Evolutionary conservation across 2,888 invertebrate species (phyloP).

Genomic region (Drymonia ruficornis): DNA sequence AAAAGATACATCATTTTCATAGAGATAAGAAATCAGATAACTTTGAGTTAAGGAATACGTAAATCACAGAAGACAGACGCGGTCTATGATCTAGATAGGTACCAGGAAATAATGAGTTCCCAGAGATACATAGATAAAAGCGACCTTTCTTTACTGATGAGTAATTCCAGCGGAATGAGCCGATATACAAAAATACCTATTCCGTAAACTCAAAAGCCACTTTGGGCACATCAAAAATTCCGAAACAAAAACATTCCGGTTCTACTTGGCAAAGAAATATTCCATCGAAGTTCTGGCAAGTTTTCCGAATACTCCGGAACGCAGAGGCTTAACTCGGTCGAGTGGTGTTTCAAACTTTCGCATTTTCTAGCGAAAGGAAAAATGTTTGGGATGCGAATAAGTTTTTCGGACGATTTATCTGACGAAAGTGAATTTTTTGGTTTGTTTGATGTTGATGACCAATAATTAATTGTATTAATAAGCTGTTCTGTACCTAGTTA

Average conservation of each 20-base stretch:
- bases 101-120: too few relatives aligned
- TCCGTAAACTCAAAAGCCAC: background rate
- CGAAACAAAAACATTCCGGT: constrained; percentile 1
- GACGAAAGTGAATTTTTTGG: background rate
- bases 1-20: constrained; percentile 60
- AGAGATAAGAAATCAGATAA: constrained; percentile 6
- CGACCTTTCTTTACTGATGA: too few relatives aligned
- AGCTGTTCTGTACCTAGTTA: too few relatives aligned
- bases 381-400: background rate
- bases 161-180: background rate
- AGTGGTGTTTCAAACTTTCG: background rate
- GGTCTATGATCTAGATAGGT: background rate
- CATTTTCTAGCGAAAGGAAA: background rate
- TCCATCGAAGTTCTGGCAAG: background rate
- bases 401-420: background rate
- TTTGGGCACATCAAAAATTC: constrained; percentile 2
- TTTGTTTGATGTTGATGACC: too few relatives aligned
- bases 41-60: background rate
- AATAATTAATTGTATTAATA: too few relatives aligned
- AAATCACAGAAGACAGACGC: background rate
- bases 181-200: background rate
- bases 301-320: constrained; percentile 1
- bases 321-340: background rate
- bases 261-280: constrained; percentile 1
- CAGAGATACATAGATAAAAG: too few relatives aligned